Evolutionary conservation across 2,888 invertebrate species (phyloP), one percentile per base, ranked within the genome.

Genomic region (Cephus rjabovi): DNA sequence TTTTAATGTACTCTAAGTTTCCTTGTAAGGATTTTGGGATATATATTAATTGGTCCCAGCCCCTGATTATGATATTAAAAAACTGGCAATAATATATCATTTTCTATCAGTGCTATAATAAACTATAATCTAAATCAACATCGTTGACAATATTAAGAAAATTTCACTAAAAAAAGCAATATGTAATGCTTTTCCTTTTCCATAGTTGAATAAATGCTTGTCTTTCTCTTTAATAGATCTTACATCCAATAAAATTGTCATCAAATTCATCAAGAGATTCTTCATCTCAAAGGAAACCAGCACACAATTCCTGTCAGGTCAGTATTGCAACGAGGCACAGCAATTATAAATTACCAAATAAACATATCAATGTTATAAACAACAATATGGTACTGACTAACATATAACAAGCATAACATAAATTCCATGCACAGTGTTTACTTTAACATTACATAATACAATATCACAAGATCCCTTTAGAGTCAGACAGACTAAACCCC

Each of bases 161-260:
- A 23, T 56, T 23, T 9, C 15, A 9, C 56, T 23, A 56, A 56
- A 56, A 56, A 9, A 56, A 2, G 23, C 56, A 56, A 56, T 23
- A 9, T 23, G 9, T 56, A 23, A 56, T 56, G 56, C 56, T 56
- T 56, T 56, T 23, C 23, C 23, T 2, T 56, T 56, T 56, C 56
- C 56, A 56, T 9, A 56, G 2, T 23, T 23, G 9, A 23, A 56
- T 56, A 56, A 56, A 76, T 74, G 15, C 37, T 15, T 75, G n/a
- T 70, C 33, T 71, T 83, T 82, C 76, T 79, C 79, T 80, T 82
- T 84, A 85, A 80, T 84, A 92, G 92, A 92, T 92, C 85, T 90
- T 93, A 88, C 94, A 94, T 90, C 93, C 93, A 87, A 92, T 94
- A 92, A 94, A 94, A 91, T 87, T 92, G 88, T 92, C 92, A 85